Evolutionary conservation across 53 echinoderm and acorn worm genomes (phyloP), one percentile per base, ranked within the genome.

Genomic region (Mesocentrotus franciscanus): DNA sequence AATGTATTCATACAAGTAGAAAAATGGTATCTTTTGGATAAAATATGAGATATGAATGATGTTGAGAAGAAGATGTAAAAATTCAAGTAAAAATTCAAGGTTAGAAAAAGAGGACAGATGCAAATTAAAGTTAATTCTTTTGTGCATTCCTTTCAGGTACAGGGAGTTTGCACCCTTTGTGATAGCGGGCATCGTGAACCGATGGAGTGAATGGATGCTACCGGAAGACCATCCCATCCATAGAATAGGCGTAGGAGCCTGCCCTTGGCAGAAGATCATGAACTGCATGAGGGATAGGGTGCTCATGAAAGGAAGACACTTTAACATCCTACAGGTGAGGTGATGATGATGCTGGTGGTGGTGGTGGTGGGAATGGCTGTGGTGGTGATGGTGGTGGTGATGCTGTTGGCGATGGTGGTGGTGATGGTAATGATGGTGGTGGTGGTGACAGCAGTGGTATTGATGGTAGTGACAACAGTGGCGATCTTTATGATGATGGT

Each of bases 241-340:
- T 60, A 85, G 87, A 68, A 62, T 66, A 3, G 95, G 95, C 0
- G 71, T 94, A 8, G 95, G 95, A 22, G 2, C 18, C 9, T 12
- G 39, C 24, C 95, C 95, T 71, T 94, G 95, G 95, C 49, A 85
- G 95, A 94, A 49, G 71, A 57, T 94, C 49, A 94, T 85, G 85
- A 94, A 85, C 70, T 94, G 95, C 49, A 64, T 94, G 62, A 85
- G 87, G 56, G 95, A 85, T 35, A 61, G 95, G 66, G 87, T 94
- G 11, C 87, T 94, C 33, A 85, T 94, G 95, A 94, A 42, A n/a
- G 87, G 85, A 39, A 94, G 95, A 68, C 95, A 94, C 68, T 94
- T 94, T 87, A 94, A 94, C 71, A 94, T 94, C 24, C 70, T 94
- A 1, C 95, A 94, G 95, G 95, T 94, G 56, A 85, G 94, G 16